phyloP scores from a whole-genome alignment of 1,140 invertebrate species.

The Thrips palmi region DNA sequence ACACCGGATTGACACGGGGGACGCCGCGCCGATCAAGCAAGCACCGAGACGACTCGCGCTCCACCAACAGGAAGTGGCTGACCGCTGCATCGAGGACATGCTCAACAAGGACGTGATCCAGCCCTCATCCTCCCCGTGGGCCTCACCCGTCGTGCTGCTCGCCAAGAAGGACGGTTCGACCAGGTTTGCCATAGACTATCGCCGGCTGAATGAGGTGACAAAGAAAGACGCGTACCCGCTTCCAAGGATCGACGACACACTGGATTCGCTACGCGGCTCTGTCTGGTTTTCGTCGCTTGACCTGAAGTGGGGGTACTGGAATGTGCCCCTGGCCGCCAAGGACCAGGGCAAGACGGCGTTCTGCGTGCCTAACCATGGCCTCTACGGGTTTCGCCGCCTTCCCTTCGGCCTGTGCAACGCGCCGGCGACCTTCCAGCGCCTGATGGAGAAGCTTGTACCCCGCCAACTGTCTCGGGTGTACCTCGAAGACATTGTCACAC shows the following conservation, averaged over 20 bases:
- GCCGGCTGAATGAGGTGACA: slow-evolving; percentile 24
- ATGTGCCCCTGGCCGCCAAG: slow-evolving; percentile 8
- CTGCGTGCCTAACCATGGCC: slow-evolving; percentile 15
- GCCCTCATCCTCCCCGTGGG: slow-evolving; percentile 24
- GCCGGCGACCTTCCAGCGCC: slow-evolving; percentile 17
- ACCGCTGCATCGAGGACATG: slow-evolving; percentile 19
- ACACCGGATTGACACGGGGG: no score
- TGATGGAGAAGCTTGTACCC: slow-evolving; percentile 16
- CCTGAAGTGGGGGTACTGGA: slow-evolving; percentile 18
- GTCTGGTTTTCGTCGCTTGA: slow-evolving; percentile 18
- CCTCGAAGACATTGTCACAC: slow-evolving; percentile 16
- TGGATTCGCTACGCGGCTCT: slow-evolving; percentile 18
- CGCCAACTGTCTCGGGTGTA: slow-evolving; percentile 15
- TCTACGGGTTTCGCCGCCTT: slow-evolving; percentile 19
- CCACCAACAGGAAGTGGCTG: no score
- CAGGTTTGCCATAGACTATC: slow-evolving; percentile 28
- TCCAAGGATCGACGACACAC: slow-evolving; percentile 17
- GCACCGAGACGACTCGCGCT: no score
- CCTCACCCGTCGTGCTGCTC: slow-evolving; percentile 26
- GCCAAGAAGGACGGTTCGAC: slow-evolving; percentile 27
- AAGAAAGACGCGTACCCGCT: slow-evolving; percentile 18
- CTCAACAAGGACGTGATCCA: slow-evolving; percentile 21
- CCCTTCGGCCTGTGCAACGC: slow-evolving; percentile 22
- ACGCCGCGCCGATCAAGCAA: no score
- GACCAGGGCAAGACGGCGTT: slow-evolving; percentile 13